Percentiles rank a stretch among this genome's conserved stretches.
phyloP scores from a whole-genome alignment of 2,888 invertebrate genomes.

The Idaea straminata region DNA sequence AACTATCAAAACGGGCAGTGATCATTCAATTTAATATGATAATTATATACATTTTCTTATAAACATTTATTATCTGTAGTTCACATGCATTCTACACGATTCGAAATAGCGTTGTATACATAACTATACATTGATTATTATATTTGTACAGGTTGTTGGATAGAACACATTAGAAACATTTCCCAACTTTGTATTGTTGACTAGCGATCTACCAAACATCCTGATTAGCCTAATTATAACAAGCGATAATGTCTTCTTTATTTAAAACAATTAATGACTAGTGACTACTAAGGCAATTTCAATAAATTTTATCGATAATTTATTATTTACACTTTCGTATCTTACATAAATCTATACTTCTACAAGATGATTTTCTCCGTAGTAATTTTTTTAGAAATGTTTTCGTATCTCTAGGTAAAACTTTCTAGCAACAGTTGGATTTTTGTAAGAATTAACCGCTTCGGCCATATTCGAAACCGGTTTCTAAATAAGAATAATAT shows the following conservation, averaged over 20 bases:
- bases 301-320: constrained; percentile 30
- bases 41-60: background rate
- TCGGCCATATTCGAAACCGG: too few relatives aligned
- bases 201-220: background rate
- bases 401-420: too few relatives aligned
- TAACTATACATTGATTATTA: background rate
- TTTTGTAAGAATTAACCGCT: too few relatives aligned
- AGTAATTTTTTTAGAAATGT: too few relatives aligned
- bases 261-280: constrained; percentile 43
- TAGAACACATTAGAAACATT: background rate
- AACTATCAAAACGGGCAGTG: constrained; percentile 5
- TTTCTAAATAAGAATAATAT: too few relatives aligned
- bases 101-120: background rate
- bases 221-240: background rate
- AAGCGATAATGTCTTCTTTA: background rate
- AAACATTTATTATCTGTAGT: background rate
- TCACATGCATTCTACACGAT: background rate
- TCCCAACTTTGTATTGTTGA: background rate
- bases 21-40: background rate
- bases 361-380: too few relatives aligned
- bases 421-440: too few relatives aligned
- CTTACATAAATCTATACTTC: too few relatives aligned
- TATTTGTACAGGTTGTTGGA: background rate
- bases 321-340: constrained; percentile 25
- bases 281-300: constrained; percentile 62